Evolutionary conservation across 1,140 invertebrate genomes (phyloP).

Genomic region (Zaprionus gabonicus): DNA sequence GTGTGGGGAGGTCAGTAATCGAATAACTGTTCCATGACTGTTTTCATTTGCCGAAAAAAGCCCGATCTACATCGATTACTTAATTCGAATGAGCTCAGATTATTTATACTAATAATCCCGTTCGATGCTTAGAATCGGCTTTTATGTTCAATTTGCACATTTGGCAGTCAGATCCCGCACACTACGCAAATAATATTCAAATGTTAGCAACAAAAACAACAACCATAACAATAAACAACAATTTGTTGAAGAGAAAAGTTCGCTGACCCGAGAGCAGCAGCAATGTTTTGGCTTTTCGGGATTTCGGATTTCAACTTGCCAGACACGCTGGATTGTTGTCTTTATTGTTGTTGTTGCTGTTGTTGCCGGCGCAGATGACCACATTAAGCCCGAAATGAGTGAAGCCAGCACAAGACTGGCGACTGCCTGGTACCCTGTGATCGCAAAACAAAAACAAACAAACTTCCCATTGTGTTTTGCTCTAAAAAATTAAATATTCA

Average conservation of each 20-base stretch:
- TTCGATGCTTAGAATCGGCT: constrained; percentile 13
- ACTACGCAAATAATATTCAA: constrained; percentile 62
- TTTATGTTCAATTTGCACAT: constrained; percentile 65
- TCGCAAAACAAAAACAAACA: not conserved
- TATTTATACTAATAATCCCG: constrained; percentile 51
- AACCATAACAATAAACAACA: constrained; percentile 48
- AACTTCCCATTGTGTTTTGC: not conserved
- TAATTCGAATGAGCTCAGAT: constrained; percentile 39
- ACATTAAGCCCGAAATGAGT: constrained; percentile 52
- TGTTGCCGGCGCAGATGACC: constrained; percentile 63
- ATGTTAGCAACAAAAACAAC: constrained; percentile 20
- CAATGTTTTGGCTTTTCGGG: constrained; percentile 64
- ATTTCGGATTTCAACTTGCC: constrained; percentile 58
- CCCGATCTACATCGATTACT: constrained; percentile 33
- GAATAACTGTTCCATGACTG: constrained; percentile 21
- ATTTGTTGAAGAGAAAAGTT: constrained; percentile 61
- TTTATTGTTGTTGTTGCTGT: constrained; percentile 56
- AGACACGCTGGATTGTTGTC: constrained; percentile 59
- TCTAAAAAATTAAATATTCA: constrained; percentile 38
- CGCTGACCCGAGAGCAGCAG: constrained; percentile 62
- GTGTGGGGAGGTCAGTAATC: constrained; percentile 12
- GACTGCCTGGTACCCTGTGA: constrained; percentile 18
- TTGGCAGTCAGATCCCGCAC: constrained; percentile 59
- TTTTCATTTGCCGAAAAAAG: constrained; percentile 17
- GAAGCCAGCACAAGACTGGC: not conserved